phyloP scores from a whole-genome alignment of 2,113 vertebrate species.

The Nematolebias whitei region DNA sequence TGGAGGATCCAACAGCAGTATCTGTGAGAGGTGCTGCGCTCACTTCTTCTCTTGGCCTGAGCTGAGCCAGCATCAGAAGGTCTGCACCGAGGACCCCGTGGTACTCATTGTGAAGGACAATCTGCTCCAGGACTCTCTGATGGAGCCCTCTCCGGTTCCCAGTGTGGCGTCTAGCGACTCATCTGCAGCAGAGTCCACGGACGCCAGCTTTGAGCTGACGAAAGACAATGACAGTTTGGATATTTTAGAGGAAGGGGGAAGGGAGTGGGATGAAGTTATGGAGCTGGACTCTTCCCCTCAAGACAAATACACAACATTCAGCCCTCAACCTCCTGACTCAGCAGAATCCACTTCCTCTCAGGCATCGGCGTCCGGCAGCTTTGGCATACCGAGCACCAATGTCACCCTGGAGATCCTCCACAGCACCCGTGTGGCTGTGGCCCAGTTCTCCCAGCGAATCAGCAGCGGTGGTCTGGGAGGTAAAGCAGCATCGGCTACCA shows the following conservation, averaged over 20 bases:
- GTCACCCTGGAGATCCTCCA: conserved; percentile 96
- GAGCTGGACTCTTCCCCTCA: conserved; percentile 79
- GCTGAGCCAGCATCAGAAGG: too few relatives aligned
- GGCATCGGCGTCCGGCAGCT: conserved; percentile 77
- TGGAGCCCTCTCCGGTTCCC: conserved; percentile 78
- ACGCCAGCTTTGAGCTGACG: conserved; percentile 71
- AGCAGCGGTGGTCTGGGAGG: conserved; percentile 65
- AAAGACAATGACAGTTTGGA: conserved; percentile 78
- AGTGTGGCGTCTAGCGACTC: conserved; percentile 84
- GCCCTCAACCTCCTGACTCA: conserved; percentile 68
- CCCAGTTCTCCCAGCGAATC: conserved; percentile 92
- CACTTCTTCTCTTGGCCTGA: conserved; percentile 91
- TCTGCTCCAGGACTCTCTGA: conserved; percentile 83
- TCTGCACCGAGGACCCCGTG: too few relatives aligned
- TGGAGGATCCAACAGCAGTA: conserved; percentile 78
- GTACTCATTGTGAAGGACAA: too few relatives aligned
- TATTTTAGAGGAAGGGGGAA: conserved; percentile 66
- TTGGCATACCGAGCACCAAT: conserved; percentile 90
- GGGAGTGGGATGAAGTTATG: conserved; percentile 86
- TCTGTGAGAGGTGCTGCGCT: conserved; percentile 90
- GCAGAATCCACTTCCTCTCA: conserved; percentile 74
- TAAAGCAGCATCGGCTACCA: conserved; percentile 81
- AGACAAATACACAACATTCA: conserved; percentile 74
- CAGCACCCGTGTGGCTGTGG: conserved; percentile 95
- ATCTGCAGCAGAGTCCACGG: conserved; percentile 82